Evolutionary conservation across 2,888 invertebrate genomes (phyloP).

Genomic region (Malthinus flaveolus): DNA sequence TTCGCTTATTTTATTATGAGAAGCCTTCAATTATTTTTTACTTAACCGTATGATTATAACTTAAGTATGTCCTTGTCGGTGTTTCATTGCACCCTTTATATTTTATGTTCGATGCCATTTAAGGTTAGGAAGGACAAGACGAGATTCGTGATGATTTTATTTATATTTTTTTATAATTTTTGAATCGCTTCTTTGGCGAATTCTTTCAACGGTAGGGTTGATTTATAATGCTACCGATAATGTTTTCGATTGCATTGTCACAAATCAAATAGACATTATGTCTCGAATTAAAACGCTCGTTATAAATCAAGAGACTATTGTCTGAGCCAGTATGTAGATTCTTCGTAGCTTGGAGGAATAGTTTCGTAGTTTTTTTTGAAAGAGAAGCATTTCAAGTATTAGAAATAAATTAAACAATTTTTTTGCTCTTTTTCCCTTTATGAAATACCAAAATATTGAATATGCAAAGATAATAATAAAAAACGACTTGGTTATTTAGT

Average conservation of each 20-base stretch:
- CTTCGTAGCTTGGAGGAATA: conserved; percentile 24
- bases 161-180: conserved; percentile 29
- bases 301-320: conserved; percentile 54
- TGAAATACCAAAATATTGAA: conserved; percentile 13
- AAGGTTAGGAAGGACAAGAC: conserved; percentile 19
- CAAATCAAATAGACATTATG: conserved; percentile 56
- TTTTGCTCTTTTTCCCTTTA: too few relatives aligned
- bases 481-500: conserved; percentile 38
- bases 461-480: conserved; percentile 37
- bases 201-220: conserved; percentile 40
- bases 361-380: conserved; percentile 8
- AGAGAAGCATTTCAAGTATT: background rate
- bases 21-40: too few relatives aligned
- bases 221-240: conserved; percentile 53
- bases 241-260: conserved; percentile 53
- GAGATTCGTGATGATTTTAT: conserved; percentile 32
- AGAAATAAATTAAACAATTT: too few relatives aligned
- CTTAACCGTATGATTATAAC: too few relatives aligned
- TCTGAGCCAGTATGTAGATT: conserved; percentile 55
- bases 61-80: background rate
- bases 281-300: conserved; percentile 53
- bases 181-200: conserved; percentile 30
- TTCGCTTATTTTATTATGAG: too few relatives aligned
- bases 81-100: conserved; percentile 4
- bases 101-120: conserved; percentile 16